Evolutionary conservation across 2,113 vertebrate species (phyloP), one percentile per base, ranked within the genome.

Genomic region (Panurus biarmicus): DNA sequence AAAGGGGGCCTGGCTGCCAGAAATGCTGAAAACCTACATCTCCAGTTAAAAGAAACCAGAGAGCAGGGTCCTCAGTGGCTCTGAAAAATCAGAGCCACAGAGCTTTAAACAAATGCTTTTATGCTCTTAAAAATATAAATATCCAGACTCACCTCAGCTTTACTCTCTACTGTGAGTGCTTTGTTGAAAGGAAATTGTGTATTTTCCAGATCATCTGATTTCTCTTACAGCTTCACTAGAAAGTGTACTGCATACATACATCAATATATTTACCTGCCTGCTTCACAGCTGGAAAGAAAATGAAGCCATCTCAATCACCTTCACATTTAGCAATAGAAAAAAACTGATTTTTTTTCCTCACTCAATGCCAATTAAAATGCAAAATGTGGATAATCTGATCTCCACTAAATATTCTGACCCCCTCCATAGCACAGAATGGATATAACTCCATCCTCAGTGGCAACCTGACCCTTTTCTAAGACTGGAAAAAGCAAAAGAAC

Each of bases 231-330:
- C 62, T 58, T 87, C 58, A 22, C 71, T 87, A 44, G 35, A 89
- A 95, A 77, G 24, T 26, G 48, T 44, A 65, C 31, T 36, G 35
- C 35, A 60, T 58, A 58, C 38, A 60, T 61, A 54, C 81, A 92
- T 93, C 79, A 87, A 61, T 79, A 73, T 69, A 72, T 84, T 93
- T 92, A 94, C 72, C 90, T 90, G 44, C 31, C 73, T 74, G 21
- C 83, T 90, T 90, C 60, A 48, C 91, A 93, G 72, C 60, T 89
- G 85, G 90, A 86, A 71, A 88, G 75, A 90, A 95, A 95, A 95
- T 66, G 12, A 90, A 90, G 75, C 76, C 22, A 14, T 90, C 76
- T 94, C 85, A 81, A 89, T 95, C 85, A 85, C 61, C 78, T 95
- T 88, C 82, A 57, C 48, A 84, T 84, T 78, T 60, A 93, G 64